Conservation (phyloP, 2,113 vertebrate genomes). For the Cephalopterus ornatus region DNA sequence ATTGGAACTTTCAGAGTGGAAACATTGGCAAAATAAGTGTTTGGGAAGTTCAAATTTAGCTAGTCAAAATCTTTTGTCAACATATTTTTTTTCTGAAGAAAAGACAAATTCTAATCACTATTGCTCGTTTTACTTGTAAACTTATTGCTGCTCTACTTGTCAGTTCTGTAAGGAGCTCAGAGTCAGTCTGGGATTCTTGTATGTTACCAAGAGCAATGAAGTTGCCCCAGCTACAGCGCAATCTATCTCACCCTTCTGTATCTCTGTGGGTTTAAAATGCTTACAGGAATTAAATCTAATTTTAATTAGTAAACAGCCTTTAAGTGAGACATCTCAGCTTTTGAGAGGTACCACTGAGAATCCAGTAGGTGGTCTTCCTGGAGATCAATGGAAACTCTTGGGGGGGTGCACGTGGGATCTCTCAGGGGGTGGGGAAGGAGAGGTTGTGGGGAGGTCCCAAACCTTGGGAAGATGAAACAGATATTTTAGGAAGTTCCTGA, state of each 20-base stretch:
- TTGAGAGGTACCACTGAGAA: not conserved
- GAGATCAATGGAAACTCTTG: fast-evolving
- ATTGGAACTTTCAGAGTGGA: not conserved
- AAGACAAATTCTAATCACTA: not conserved
- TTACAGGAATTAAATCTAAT: not conserved
- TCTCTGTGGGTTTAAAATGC: not conserved
- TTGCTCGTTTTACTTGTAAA: not conserved
- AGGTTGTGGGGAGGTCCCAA: not conserved
- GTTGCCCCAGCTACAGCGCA: not conserved
- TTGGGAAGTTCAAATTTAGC: not conserved
- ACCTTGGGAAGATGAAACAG: not conserved
- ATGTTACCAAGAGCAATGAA: not conserved
- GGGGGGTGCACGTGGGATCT: not conserved
- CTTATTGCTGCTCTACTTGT: not conserved
- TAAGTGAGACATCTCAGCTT: not conserved
- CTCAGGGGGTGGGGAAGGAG: fast-evolving
- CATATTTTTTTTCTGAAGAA: not conserved
- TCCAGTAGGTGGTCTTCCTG: not conserved
- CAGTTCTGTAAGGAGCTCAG: not conserved
- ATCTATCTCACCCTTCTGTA: not conserved
- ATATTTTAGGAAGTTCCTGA: not conserved
- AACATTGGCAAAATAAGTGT: not conserved
- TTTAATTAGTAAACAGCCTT: not conserved
- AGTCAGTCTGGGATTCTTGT: not conserved
- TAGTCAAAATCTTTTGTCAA: not conserved